These are phyloP conservation scores for Acrocyrtus sp. DNA, from an alignment of 2,888 invertebrate genomes.

Conservation along the genomic window DNA sequence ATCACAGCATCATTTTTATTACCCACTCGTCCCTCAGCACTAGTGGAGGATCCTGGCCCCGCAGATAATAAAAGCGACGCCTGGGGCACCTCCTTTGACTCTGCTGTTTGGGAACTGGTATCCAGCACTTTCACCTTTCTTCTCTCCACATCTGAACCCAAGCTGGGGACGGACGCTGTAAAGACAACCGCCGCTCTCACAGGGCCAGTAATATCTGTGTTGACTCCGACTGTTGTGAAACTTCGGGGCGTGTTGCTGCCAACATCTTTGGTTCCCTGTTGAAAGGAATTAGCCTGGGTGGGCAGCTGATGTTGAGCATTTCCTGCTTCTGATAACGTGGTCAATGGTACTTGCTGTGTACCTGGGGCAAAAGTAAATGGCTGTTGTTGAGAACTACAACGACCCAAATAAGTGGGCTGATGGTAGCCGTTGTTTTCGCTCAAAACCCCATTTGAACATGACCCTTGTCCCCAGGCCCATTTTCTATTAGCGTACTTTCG, in stretches of 20 bases:
- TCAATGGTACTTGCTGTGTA: background rate
- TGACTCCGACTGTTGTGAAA: conserved; percentile 49
- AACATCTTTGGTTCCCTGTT: conserved; percentile 20
- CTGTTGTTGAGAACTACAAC: background rate
- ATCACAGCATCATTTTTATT: background rate
- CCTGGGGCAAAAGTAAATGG: background rate
- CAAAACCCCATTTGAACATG: conserved; percentile 8
- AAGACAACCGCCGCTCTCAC: conserved; percentile 30
- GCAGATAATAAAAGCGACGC: background rate
- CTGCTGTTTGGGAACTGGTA: conserved; percentile 19
- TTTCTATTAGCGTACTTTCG: conserved; percentile 51
- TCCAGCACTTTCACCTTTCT: conserved; percentile 40
- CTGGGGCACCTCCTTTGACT: background rate
- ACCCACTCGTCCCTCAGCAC: background rate
- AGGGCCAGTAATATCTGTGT: conserved; percentile 56
- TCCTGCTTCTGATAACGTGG: background rate
- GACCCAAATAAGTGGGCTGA: background rate
- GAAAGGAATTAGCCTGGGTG: conserved; percentile 10
- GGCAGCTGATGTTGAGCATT: conserved; percentile 1
- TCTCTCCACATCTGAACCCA: conserved; percentile 5
- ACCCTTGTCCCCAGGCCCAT: conserved; percentile 19
- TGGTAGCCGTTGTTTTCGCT: conserved; percentile 24
- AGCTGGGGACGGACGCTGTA: conserved; percentile 6
- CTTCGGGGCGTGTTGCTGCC: background rate
- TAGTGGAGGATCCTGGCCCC: background rate